Conservation (phyloP, 2,888 invertebrate genomes). For the Cenopis cana region DNA sequence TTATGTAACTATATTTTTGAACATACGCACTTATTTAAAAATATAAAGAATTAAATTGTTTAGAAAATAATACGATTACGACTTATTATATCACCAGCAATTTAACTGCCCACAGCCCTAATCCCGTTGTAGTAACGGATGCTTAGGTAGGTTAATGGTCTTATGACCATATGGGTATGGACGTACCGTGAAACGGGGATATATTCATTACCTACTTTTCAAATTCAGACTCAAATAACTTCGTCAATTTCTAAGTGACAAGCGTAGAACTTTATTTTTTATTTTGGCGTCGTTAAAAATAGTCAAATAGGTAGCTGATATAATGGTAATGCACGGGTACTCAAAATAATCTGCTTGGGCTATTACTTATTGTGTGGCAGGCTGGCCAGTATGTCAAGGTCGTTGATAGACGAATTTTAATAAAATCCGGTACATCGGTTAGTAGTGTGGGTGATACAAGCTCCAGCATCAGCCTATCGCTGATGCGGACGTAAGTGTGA, state of each 20-base stretch:
- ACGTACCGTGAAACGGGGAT: too few relatives aligned
- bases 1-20: conserved; percentile 23
- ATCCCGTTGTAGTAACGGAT: neutral
- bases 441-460: too few relatives aligned
- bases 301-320: too few relatives aligned
- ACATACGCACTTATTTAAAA: conserved; percentile 17
- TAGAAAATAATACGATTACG: neutral
- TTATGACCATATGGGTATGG: too few relatives aligned
- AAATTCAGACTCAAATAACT: too few relatives aligned
- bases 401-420: conserved; percentile 5
- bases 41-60: conserved; percentile 23
- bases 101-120: neutral
- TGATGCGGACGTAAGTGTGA: too few relatives aligned
- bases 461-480: too few relatives aligned
- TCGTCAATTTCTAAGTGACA: too few relatives aligned
- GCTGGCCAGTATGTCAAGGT: conserved; percentile 13
- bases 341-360: neutral
- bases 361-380: neutral
- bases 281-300: too few relatives aligned
- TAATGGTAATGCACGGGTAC: neutral
- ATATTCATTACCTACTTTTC: too few relatives aligned
- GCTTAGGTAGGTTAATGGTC: too few relatives aligned
- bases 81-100: conserved; percentile 4
- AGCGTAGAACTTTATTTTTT: too few relatives aligned
- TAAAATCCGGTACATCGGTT: conserved; percentile 13